Evolutionary conservation across 2,113 vertebrate species (phyloP), one percentile per base, ranked within the genome.

Genomic region (Entelurus aequoreus): DNA sequence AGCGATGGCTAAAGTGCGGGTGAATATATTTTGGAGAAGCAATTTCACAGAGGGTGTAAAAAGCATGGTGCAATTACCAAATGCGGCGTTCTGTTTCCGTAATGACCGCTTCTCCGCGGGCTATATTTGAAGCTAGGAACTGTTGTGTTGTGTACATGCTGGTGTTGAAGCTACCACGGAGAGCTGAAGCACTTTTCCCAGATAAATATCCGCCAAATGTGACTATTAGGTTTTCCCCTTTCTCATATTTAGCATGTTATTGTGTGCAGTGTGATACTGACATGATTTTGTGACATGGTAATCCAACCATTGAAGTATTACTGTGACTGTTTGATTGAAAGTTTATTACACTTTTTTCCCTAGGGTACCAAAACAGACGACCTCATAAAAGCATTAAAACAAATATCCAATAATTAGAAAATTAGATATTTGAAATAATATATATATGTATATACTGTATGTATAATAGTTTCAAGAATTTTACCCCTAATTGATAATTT

Each of bases 31-130:
- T 72, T 73, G 56, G 72, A 83, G 80, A 79, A 78, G 55, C 82
- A 84, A 86, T 85, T 83, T 86, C 64, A 80, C 58, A 60, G 58
- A 80, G 77, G 65, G 79, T 74, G 78, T 76, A 63, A 80, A 84
- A 75, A 76, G 72, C 28, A 77, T 76, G 38, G 77, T 64, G 69
- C 81, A 84, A 86, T 88, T 84, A 84, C 86, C 78, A 86, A 83
- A 77, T 80, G 84, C 77, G 79, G 78, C 82, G 78, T 80, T 84
- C 72, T 75, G 79, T 80, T 84, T 77, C 73, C 56, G 75, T 85
- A 74, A 85, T 84, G 77, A 73, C 77, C 73, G 73, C 79, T 73
- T 83, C 69, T 72, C 67, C 59, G 65, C 53, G 46, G 66, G 74
- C 78, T 84, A 74, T 80, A 81, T 84, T 80, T 61, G 60, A 35